A percentile compares a stretch with the other conserved stretches of the same genome.
These are phyloP conservation scores for Poeciliopsis presidionis DNA, from an alignment of 2,797 vertebrate species.

Conservation along the genomic window DNA sequence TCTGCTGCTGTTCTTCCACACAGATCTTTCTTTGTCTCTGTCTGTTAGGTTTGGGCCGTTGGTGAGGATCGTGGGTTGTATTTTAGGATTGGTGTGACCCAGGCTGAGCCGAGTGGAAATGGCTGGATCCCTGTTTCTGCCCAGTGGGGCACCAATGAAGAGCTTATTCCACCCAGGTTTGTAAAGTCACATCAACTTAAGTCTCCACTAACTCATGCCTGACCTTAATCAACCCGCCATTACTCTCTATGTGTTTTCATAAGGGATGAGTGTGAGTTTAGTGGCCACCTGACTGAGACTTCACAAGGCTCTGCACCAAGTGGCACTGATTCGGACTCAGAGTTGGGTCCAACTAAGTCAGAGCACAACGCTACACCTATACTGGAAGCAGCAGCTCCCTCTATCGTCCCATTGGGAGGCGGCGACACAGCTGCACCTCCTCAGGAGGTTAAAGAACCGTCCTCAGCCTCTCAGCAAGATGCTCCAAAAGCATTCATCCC, in stretches of 20 bases:
- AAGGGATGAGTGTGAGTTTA: constrained; percentile 86
- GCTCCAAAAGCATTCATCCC: constrained; percentile 69
- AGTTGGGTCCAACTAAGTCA: constrained; percentile 61
- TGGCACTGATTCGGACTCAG: constrained; percentile 83
- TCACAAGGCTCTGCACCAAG: constrained; percentile 78
- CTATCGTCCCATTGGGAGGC: constrained; percentile 60
- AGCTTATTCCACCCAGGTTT: constrained; percentile 80
- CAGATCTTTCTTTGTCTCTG: background rate
- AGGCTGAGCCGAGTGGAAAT: constrained; percentile 90
- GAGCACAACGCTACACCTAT: constrained; percentile 34
- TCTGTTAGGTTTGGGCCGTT: constrained; percentile 90
- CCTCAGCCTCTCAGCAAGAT: constrained; percentile 25
- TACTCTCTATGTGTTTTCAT: constrained; percentile 20
- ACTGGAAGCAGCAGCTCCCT: constrained; percentile 64
- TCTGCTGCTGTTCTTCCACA: constrained; percentile 3
- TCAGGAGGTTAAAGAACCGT: constrained; percentile 18
- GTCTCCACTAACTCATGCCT: background rate
- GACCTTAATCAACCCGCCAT: background rate
- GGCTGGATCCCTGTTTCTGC: constrained; percentile 89
- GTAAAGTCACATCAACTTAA: constrained; percentile 1
- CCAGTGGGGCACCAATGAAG: constrained; percentile 82
- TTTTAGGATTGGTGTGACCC: constrained; percentile 91
- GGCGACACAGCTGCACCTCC: constrained; percentile 25
- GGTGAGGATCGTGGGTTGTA: constrained; percentile 90
- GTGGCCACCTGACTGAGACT: constrained; percentile 84